Percentiles rank a stretch among this genome's conserved stretches.
Evolutionary conservation across 2,888 invertebrate species (phyloP).

Genomic region (Thymelicus acteon): DNA sequence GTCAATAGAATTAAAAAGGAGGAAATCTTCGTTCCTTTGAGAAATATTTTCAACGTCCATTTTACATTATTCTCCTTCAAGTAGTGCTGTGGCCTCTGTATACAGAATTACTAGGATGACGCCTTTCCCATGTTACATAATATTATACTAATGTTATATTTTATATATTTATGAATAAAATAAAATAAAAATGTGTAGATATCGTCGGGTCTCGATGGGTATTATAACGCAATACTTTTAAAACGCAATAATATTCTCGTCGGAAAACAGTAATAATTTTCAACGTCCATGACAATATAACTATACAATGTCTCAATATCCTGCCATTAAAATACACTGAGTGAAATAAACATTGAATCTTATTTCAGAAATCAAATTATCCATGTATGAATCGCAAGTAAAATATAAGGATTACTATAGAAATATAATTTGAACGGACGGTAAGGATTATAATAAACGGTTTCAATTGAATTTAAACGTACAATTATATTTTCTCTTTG

Average conservation of each 20-base stretch:
- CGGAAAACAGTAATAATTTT: neutral
- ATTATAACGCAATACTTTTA: too few species aligned
- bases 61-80: neutral
- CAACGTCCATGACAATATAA: neutral
- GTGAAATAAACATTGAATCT: too few species aligned
- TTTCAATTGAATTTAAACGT: conserved; percentile 41
- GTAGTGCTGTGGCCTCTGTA: neutral
- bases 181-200: neutral
- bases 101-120: neutral
- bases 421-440: conserved; percentile 57
- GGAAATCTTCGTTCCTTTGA: neutral
- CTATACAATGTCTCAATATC: neutral
- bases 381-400: conserved; percentile 17
- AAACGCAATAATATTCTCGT: neutral
- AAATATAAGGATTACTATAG: conserved; percentile 28
- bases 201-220: neutral
- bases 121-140: neutral
- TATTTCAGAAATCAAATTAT: conserved; percentile 4
- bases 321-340: neutral
- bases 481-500: conserved; percentile 38
- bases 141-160: neutral
- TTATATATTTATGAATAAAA: neutral
- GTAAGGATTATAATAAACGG: conserved; percentile 56
- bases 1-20: conserved; percentile 1
- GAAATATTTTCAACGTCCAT: neutral